phyloP scores from a whole-genome alignment of 2,888 invertebrate species.

The Dendrolimus houi region DNA sequence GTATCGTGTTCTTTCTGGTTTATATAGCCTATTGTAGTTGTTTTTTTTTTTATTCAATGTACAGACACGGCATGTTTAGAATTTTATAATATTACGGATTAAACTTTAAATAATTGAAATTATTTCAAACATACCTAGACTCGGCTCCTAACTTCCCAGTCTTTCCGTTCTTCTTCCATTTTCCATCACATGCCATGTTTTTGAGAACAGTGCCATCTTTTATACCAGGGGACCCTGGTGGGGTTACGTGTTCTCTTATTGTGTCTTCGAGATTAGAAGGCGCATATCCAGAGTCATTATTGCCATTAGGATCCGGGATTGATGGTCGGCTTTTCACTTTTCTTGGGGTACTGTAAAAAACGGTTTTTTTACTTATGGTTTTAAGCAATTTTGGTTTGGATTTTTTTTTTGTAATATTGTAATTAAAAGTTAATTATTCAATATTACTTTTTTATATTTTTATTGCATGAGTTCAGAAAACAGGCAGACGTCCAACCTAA shows the following conservation, averaged over 20 bases:
- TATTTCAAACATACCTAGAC: constrained; percentile 37
- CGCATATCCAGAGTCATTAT: constrained; percentile 90
- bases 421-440: too few species aligned
- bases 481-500: too few species aligned
- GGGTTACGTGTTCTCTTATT: constrained; percentile 75
- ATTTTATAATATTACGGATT: too few species aligned
- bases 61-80: too few species aligned
- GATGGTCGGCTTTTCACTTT: constrained; percentile 52
- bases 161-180: constrained; percentile 65
- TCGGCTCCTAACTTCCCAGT: constrained; percentile 36
- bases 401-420: too few species aligned
- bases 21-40: too few species aligned
- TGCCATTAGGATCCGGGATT: constrained; percentile 84
- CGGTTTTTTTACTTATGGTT: background rate
- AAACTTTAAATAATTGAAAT: too few species aligned
- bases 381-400: background rate
- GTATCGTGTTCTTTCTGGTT: too few species aligned
- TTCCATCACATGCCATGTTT: constrained; percentile 48
- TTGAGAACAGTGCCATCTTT: constrained; percentile 55
- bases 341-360: constrained; percentile 36
- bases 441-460: too few species aligned
- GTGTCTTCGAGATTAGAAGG: constrained; percentile 78
- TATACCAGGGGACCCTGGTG: constrained; percentile 68
- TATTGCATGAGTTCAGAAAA: too few species aligned
- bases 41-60: too few species aligned